These are phyloP conservation scores for Sebastolobus altivelis DNA, from an alignment of 2,797 vertebrate genomes.

Conservation along the genomic window DNA sequence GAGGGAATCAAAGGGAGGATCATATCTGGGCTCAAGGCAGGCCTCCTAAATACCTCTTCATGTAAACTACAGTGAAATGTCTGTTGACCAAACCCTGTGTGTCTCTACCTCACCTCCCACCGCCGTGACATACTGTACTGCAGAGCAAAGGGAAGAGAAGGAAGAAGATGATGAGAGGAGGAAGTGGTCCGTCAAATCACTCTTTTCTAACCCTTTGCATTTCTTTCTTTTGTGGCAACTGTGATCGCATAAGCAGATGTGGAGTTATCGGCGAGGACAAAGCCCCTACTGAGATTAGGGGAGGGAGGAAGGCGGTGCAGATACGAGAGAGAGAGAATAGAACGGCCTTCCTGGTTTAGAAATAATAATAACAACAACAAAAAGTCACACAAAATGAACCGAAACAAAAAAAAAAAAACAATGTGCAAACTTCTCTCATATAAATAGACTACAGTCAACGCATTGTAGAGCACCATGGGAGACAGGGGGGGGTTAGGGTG, in stretches of 20 bases:
- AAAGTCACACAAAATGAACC: conserved; percentile 69
- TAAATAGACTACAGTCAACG: conserved; percentile 86
- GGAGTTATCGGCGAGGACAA: conserved; percentile 31
- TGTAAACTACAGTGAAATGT: conserved; percentile 17
- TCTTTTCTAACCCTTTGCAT: conserved; percentile 8
- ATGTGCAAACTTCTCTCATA: conserved; percentile 88
- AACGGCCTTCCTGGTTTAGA: conserved; percentile 70
- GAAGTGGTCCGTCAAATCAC: not conserved
- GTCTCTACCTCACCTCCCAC: not conserved
- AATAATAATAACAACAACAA: conserved; percentile 61
- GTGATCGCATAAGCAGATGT: conserved; percentile 59
- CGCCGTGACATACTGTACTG: not conserved
- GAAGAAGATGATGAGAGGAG: not conserved
- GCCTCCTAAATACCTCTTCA: not conserved
- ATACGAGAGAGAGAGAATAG: conserved; percentile 36
- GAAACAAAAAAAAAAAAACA: conserved; percentile 67
- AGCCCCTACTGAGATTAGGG: conserved; percentile 33
- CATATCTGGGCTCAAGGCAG: not conserved
- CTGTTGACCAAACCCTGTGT: conserved; percentile 3
- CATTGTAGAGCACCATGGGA: conserved; percentile 84
- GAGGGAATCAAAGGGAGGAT: not conserved
- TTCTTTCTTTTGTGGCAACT: conserved; percentile 19
- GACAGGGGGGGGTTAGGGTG: conserved; percentile 58
- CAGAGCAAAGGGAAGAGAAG: conserved; percentile 21
- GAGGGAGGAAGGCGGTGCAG: conserved; percentile 18